Conservation (phyloP, 2,888 invertebrate species). For the Maniola hyperantus region DNA sequence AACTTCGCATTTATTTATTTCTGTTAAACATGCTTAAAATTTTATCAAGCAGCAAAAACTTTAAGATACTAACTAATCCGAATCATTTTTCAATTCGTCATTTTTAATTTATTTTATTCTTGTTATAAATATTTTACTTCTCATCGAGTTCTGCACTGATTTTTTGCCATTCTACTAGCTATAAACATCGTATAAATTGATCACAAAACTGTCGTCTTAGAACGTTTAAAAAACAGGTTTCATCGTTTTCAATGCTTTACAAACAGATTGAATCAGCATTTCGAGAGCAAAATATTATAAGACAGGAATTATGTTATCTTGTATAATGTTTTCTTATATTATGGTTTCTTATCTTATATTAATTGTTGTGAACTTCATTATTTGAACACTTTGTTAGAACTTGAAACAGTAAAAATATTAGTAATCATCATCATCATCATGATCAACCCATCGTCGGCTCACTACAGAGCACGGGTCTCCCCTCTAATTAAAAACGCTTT, state of each 20-base stretch:
- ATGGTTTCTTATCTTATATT: no score
- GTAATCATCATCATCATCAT: no score
- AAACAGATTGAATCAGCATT: background rate
- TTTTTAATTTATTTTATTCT: background rate
- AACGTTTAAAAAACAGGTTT: constrained; percentile 9
- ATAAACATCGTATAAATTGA: background rate
- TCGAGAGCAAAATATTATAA: background rate
- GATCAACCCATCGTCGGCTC: no score
- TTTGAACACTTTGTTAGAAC: no score
- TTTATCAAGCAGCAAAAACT: no score
- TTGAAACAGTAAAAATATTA: no score
- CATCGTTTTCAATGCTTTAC: background rate
- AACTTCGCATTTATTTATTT: no score
- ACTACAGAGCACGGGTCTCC: no score
- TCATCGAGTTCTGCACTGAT: background rate
- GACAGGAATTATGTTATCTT: background rate
- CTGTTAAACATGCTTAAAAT: no score
- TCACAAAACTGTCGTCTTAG: background rate
- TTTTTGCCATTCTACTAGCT: background rate
- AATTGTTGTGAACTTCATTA: no score
- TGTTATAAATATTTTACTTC: background rate
- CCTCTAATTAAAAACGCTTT: no score
- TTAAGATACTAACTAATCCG: background rate
- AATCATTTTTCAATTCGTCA: no score
- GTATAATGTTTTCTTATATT: background rate